Evolutionary conservation across 2,113 vertebrate species (phyloP).

Genomic region (Python bivittatus): DNA sequence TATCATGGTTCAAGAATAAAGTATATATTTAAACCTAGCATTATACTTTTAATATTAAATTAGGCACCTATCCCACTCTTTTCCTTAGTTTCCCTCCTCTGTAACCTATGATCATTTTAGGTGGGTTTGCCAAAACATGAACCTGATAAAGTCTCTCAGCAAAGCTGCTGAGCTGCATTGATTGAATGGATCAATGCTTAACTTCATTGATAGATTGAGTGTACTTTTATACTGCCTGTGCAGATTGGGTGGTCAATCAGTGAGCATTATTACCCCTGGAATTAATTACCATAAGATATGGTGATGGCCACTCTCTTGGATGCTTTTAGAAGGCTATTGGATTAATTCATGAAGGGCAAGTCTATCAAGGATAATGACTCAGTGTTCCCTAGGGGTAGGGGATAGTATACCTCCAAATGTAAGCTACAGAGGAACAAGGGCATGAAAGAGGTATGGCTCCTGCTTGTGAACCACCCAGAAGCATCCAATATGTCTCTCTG

Average conservation of each 20-base stretch:
- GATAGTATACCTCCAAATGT: not conserved
- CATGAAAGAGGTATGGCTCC: not conserved
- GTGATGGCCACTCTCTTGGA: not conserved
- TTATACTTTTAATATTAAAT: not conserved
- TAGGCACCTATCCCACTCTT: no score
- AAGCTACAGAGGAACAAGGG: not conserved
- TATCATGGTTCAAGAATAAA: not conserved
- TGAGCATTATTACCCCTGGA: not conserved
- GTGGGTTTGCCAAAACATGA: no score
- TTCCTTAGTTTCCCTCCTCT: no score
- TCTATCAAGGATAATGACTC: not conserved
- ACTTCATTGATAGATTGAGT: no score
- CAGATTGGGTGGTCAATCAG: not conserved
- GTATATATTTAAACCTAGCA: not conserved
- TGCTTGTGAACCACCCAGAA: not conserved
- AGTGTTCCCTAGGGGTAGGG: not conserved
- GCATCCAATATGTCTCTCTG: not conserved
- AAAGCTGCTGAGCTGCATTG: no score
- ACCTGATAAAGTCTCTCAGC: no score
- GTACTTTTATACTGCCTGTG: no score
- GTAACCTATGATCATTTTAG: no score
- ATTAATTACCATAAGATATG: not conserved
- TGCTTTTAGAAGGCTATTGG: not conserved
- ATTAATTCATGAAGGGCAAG: not conserved
- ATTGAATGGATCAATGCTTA: no score